These are phyloP conservation scores for Genyomyrus donnyi DNA, from an alignment of 2,113 vertebrate genomes.

Conservation along the genomic window DNA sequence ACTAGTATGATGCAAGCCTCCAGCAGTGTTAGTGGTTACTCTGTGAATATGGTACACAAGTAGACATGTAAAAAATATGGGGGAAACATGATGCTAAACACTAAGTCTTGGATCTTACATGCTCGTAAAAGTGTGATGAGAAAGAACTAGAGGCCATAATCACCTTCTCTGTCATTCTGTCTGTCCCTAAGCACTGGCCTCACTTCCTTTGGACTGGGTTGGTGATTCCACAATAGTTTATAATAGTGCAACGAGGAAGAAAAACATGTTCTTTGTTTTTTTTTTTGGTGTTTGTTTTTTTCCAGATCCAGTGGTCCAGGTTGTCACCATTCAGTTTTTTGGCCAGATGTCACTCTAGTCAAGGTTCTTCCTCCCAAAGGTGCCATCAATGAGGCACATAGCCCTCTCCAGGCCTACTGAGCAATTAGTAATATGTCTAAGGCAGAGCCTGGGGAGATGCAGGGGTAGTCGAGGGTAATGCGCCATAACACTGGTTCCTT, in stretches of 20 bases:
- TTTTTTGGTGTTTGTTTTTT: background rate
- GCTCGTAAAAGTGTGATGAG: background rate
- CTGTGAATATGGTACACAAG: background rate
- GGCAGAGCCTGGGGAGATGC: background rate
- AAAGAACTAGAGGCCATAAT: background rate
- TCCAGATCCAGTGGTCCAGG: background rate
- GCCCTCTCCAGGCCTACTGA: conserved; percentile 14
- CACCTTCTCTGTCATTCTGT: background rate
- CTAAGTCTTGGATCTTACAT: background rate
- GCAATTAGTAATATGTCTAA: conserved; percentile 10
- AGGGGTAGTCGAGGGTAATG: background rate
- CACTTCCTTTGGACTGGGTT: background rate
- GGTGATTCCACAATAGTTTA: background rate
- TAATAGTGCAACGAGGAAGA: background rate
- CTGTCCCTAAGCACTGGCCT: background rate
- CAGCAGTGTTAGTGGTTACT: background rate
- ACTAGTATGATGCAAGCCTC: background rate
- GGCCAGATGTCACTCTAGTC: conserved; percentile 20
- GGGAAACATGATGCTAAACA: background rate
- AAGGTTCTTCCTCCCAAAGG: conserved; percentile 25
- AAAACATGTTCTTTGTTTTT: background rate
- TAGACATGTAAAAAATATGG: background rate
- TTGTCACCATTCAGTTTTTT: conserved; percentile 7
- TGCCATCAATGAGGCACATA: conserved; percentile 25
- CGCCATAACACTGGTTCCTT: background rate